phyloP scores from a whole-genome alignment of 2,113 vertebrate genomes.

The Vidua macroura region DNA sequence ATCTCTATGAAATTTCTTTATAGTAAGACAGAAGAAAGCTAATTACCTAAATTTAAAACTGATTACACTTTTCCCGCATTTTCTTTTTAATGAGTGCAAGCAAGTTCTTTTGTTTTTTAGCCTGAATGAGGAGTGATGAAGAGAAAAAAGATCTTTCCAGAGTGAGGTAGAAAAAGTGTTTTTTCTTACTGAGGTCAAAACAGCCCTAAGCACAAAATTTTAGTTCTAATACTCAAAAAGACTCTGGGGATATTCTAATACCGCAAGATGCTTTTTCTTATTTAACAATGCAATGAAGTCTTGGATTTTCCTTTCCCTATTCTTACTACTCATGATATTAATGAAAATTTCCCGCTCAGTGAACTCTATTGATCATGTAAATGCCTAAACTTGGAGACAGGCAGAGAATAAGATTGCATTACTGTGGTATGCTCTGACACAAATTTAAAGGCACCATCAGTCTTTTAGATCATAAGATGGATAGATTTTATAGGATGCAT shows the following conservation, averaged over 20 bases:
- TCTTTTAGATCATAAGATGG: neutral
- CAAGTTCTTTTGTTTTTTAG: neutral
- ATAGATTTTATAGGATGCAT: neutral
- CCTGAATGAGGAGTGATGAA: neutral
- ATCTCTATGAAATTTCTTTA: neutral
- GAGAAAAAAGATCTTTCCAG: neutral
- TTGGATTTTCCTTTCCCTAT: neutral
- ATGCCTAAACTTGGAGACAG: neutral
- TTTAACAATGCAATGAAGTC: neutral
- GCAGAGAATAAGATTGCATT: neutral
- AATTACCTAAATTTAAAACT: neutral
- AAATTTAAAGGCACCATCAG: neutral
- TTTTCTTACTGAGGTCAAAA: neutral
- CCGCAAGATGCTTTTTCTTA: neutral
- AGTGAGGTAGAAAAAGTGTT: neutral
- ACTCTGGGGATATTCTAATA: neutral
- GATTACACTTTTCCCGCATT: neutral
- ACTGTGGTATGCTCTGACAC: neutral
- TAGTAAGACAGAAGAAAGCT: neutral
- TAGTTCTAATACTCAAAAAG: neutral
- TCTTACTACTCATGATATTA: neutral
- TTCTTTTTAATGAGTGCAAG: neutral
- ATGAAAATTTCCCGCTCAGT: neutral
- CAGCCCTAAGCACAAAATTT: neutral
- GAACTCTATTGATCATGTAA: neutral